Evolutionary conservation across 2,797 vertebrate species (phyloP).

Genomic region (Trachurus trachurus): DNA sequence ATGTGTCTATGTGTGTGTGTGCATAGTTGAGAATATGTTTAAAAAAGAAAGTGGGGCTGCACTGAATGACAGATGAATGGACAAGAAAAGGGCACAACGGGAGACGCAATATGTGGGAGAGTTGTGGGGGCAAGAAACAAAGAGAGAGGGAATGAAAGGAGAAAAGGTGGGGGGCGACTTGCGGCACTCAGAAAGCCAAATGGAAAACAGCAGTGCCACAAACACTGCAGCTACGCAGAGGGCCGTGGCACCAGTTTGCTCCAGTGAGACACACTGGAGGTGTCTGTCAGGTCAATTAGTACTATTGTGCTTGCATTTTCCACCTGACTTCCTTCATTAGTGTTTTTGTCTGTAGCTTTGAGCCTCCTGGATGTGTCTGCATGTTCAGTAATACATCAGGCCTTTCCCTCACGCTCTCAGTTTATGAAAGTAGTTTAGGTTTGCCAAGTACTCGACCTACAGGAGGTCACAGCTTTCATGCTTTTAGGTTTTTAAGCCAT

Average conservation of each 20-base stretch:
- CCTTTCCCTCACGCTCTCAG: slow-evolving; percentile 1
- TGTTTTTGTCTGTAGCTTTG: slow-evolving; percentile 64
- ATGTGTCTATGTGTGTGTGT: slow-evolving; percentile 2
- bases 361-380: slow-evolving; percentile 35
- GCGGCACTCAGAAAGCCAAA: slow-evolving; percentile 24
- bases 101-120: slow-evolving; percentile 54
- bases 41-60: slow-evolving; percentile 53
- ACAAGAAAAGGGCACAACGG: slow-evolving; percentile 32
- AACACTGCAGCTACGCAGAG: slow-evolving; percentile 14
- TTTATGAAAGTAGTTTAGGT: slow-evolving; percentile 16
- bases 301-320: slow-evolving; percentile 78
- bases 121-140: slow-evolving; percentile 12
- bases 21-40: slow-evolving; percentile 36
- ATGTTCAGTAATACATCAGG: slow-evolving; percentile 40
- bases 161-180: background rate
- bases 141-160: slow-evolving; percentile 2
- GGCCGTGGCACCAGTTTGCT: slow-evolving; percentile 54
- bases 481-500: slow-evolving; percentile 16
- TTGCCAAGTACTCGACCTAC: slow-evolving; percentile 28
- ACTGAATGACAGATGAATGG: slow-evolving; percentile 67
- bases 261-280: slow-evolving; percentile 67
- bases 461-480: slow-evolving; percentile 38
- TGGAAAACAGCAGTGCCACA: slow-evolving; percentile 20
- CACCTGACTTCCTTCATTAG: slow-evolving; percentile 80
- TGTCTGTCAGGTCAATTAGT: slow-evolving; percentile 86